Evolutionary conservation across 2,888 invertebrate species (phyloP).

Genomic region (Archips crataeganus): DNA sequence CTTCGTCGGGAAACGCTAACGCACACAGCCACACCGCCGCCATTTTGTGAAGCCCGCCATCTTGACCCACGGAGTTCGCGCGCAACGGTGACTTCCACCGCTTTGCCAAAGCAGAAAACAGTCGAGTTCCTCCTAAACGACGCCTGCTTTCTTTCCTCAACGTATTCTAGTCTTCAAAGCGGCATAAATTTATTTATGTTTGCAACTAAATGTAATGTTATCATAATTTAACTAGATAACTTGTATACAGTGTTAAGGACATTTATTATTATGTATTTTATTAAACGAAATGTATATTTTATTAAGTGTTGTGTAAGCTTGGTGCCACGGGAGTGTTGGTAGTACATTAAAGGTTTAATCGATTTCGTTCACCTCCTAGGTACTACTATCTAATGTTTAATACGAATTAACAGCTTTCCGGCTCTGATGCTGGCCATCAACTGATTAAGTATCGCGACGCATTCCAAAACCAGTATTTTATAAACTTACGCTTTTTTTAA

Average conservation of each 20-base stretch:
- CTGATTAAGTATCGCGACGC: conserved; percentile 55
- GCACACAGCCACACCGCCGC: conserved; percentile 62
- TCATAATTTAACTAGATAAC: conserved; percentile 70
- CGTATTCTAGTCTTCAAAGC: conserved; percentile 84
- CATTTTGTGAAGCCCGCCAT: conserved; percentile 60
- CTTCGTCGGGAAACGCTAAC: conserved; percentile 89
- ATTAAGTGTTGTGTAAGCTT: conserved; percentile 77
- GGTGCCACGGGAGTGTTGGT: conserved; percentile 72
- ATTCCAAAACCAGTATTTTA: conserved; percentile 81
- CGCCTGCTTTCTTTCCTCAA: conserved; percentile 85
- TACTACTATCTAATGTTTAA: conserved; percentile 45
- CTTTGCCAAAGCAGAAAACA: conserved; percentile 67
- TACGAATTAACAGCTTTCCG: conserved; percentile 53
- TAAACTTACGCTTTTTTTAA: conserved; percentile 68
- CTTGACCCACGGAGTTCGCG: conserved; percentile 55
- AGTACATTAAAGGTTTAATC: conserved; percentile 69
- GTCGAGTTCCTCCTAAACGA: conserved; percentile 74
- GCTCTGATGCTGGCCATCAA: conserved; percentile 74
- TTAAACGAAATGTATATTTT: conserved; percentile 65
- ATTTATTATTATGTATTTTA: conserved; percentile 71
- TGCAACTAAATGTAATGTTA: conserved; percentile 81
- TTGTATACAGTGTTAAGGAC: conserved; percentile 69
- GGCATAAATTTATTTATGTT: conserved; percentile 77
- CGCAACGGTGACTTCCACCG: conserved; percentile 62
- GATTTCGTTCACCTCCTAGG: conserved; percentile 72